Conservation (phyloP, 2,797 vertebrate species). For the Alfaro cultratus region DNA sequence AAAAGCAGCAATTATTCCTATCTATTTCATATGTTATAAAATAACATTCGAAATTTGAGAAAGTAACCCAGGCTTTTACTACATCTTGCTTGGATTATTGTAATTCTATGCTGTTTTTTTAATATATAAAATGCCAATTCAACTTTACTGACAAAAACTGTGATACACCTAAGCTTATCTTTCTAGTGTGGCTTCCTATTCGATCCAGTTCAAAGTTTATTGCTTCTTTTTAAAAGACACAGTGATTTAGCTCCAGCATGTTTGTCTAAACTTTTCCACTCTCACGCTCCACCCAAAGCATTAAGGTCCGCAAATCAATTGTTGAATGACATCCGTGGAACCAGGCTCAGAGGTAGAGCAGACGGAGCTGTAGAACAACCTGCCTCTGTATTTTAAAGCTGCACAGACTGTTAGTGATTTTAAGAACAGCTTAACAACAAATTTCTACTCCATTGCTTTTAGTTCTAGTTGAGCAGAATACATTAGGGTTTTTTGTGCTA, state of each 20-base stretch:
- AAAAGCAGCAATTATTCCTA: background rate
- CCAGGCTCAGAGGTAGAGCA: background rate
- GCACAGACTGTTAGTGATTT: background rate
- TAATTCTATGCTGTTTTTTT: background rate
- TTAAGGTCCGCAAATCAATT: background rate
- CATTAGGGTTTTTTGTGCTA: background rate
- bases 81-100: background rate
- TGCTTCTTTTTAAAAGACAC: background rate
- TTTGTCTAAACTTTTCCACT: background rate
- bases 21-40: too few species aligned
- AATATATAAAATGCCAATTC: background rate
- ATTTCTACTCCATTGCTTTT: background rate
- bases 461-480: background rate
- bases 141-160: background rate
- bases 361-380: background rate
- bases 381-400: background rate
- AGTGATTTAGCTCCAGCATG: background rate
- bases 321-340: background rate
- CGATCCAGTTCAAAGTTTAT: background rate
- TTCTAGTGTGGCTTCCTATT: background rate
- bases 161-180: background rate
- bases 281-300: background rate
- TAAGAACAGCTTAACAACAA: background rate
- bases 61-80: background rate
- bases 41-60: background rate